Evolutionary conservation across 2,113 vertebrate genomes (phyloP).

Genomic region (Baryphthengus martii): DNA sequence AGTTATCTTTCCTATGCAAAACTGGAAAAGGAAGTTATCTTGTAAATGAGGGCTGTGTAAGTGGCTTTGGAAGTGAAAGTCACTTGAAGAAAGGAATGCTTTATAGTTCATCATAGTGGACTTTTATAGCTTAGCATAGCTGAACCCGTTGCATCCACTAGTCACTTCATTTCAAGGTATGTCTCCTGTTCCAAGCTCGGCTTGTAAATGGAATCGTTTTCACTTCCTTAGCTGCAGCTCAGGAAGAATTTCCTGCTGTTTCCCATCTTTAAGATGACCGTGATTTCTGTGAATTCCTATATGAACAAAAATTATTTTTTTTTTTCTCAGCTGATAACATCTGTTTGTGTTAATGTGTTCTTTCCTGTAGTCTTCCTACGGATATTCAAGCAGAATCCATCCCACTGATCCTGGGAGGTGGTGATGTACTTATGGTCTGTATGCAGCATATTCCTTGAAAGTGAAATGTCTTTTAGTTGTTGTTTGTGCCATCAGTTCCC

Average conservation of each 20-base stretch:
- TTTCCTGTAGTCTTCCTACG: constrained; percentile 85
- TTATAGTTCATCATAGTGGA: too few relatives aligned
- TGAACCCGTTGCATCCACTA: background rate
- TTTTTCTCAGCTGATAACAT: background rate
- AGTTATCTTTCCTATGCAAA: background rate
- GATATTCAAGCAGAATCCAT: constrained; percentile 98
- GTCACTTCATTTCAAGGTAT: background rate
- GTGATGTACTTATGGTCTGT: constrained; percentile 97
- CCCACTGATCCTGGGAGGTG: constrained; percentile 93
- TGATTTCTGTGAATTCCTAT: background rate
- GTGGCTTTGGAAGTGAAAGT: background rate
- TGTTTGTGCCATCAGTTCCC: background rate
- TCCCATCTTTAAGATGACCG: fast-evolving
- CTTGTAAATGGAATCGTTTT: background rate
- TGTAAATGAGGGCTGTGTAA: background rate
- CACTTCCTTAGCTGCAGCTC: background rate
- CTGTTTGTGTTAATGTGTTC: background rate
- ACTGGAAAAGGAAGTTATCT: background rate
- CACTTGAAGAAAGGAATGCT: background rate
- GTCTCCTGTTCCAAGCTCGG: background rate
- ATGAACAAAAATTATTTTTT: background rate
- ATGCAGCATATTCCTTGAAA: background rate
- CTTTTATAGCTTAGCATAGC: background rate
- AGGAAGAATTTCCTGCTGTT: background rate
- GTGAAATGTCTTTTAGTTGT: background rate